Evolutionary conservation across 2,888 invertebrate species (phyloP).

Genomic region (Brachylomia viminalis): DNA sequence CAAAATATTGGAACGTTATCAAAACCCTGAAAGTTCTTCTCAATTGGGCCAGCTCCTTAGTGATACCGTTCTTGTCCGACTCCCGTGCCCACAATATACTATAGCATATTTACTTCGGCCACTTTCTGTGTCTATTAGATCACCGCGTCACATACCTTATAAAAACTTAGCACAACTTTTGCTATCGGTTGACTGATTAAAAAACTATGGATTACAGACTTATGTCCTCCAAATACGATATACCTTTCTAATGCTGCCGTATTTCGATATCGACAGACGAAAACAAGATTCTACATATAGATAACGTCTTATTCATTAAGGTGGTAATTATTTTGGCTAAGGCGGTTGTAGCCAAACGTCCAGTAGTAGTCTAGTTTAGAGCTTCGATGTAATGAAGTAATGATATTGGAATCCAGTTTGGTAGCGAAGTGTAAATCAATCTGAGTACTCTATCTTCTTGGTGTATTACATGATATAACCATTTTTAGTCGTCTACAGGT

Average conservation of each 20-base stretch:
- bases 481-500: background rate
- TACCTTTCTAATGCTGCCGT: constrained; percentile 75
- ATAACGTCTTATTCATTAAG: constrained; percentile 76
- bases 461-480: background rate
- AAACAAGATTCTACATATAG: constrained; percentile 72
- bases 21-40: constrained; percentile 22
- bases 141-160: constrained; percentile 65
- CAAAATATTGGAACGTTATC: background rate
- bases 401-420: constrained; percentile 14
- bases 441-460: background rate
- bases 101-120: constrained; percentile 71
- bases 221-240: constrained; percentile 71
- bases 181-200: constrained; percentile 65
- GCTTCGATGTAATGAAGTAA: constrained; percentile 17
- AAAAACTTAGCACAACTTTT: constrained; percentile 67
- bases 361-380: constrained; percentile 22
- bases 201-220: constrained; percentile 68
- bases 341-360: constrained; percentile 18
- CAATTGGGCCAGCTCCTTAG: constrained; percentile 73
- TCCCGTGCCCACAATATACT: constrained; percentile 81
- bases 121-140: constrained; percentile 80
- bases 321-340: constrained; percentile 73
- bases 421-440: background rate
- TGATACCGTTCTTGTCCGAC: constrained; percentile 84
- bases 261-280: constrained; percentile 69